Percentiles rank a stretch among this genome's conserved stretches.
Evolutionary conservation across 1,140 invertebrate species (phyloP).

Genomic region (Microplitis demolitor): DNA sequence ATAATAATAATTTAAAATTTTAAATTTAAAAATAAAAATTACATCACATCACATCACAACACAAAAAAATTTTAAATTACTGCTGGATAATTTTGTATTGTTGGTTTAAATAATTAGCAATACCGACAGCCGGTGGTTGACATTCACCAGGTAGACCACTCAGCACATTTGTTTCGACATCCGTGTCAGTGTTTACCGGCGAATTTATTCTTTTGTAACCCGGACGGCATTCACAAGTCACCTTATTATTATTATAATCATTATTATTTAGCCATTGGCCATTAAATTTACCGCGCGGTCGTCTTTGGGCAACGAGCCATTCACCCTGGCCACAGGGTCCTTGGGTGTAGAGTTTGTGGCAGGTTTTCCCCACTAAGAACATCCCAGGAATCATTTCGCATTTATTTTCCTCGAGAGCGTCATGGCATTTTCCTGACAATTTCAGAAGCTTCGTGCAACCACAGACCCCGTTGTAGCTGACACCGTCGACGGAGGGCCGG

Average conservation of each 20-base stretch:
- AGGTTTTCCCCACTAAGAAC: constrained; percentile 67
- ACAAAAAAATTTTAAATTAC: constrained; percentile 18
- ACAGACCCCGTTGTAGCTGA: constrained; percentile 82
- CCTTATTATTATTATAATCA: constrained; percentile 48
- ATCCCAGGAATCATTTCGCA: constrained; percentile 68
- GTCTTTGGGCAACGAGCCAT: constrained; percentile 69
- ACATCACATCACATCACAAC: too few relatives aligned
- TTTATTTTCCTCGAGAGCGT: constrained; percentile 38
- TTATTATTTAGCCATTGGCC: constrained; percentile 44
- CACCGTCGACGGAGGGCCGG: constrained; percentile 74
- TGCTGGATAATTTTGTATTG: constrained; percentile 36
- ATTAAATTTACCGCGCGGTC: constrained; percentile 31
- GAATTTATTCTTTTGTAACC: constrained; percentile 63
- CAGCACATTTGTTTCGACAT: constrained; percentile 48
- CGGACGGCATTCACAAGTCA: constrained; percentile 74
- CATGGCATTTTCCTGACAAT: constrained; percentile 42
- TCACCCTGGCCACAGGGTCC: constrained; percentile 75
- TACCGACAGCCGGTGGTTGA: constrained; percentile 56
- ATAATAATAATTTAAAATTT: not conserved
- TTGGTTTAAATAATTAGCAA: constrained; percentile 62
- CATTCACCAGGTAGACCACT: constrained; percentile 45
- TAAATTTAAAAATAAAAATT: constrained; percentile 22
- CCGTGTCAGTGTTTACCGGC: constrained; percentile 23
- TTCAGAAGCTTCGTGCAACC: constrained; percentile 65
- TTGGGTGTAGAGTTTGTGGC: constrained; percentile 73